Evolutionary conservation across 2,797 vertebrate species (phyloP).

Genomic region (Macropodus opercularis): DNA sequence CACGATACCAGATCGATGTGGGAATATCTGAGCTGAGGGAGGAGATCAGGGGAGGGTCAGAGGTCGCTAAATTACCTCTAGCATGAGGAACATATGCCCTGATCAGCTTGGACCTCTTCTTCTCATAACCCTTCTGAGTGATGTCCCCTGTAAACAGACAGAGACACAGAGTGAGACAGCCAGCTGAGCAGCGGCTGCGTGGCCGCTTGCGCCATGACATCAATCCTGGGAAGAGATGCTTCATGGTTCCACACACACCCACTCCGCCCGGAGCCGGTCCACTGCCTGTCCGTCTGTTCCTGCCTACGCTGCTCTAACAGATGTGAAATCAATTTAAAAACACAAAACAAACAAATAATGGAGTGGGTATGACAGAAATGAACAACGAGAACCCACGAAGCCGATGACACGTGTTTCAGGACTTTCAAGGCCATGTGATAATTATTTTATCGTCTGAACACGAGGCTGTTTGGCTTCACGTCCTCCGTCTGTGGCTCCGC

Average conservation of each 20-base stretch:
- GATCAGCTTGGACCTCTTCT: conserved; percentile 97
- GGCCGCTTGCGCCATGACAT: neutral
- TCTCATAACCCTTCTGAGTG: conserved; percentile 98
- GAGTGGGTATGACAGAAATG: conserved; percentile 20
- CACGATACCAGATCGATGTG: conserved; percentile 42
- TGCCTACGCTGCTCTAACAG: conserved; percentile 38
- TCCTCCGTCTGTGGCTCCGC: neutral
- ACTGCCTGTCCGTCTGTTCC: conserved; percentile 57
- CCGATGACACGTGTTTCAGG: no score
- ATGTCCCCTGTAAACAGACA: conserved; percentile 91
- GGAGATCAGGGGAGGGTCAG: conserved; percentile 43
- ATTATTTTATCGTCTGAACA: no score
- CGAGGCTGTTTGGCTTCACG: no score
- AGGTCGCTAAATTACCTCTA: conserved; percentile 85
- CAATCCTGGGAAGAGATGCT: neutral
- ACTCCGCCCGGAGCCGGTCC: no score
- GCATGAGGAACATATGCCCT: conserved; percentile 92
- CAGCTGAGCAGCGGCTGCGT: conserved; percentile 23
- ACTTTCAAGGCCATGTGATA: neutral
- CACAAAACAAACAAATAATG: conserved; percentile 22
- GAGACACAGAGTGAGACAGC: conserved; percentile 69
- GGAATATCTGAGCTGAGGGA: conserved; percentile 32
- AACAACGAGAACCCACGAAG: conserved; percentile 1
- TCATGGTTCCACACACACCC: neutral
- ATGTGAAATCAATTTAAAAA: conserved; percentile 33